Evolutionary conservation across 1,140 invertebrate genomes (phyloP).

Genomic region (Drosophila equinoxialis): DNA sequence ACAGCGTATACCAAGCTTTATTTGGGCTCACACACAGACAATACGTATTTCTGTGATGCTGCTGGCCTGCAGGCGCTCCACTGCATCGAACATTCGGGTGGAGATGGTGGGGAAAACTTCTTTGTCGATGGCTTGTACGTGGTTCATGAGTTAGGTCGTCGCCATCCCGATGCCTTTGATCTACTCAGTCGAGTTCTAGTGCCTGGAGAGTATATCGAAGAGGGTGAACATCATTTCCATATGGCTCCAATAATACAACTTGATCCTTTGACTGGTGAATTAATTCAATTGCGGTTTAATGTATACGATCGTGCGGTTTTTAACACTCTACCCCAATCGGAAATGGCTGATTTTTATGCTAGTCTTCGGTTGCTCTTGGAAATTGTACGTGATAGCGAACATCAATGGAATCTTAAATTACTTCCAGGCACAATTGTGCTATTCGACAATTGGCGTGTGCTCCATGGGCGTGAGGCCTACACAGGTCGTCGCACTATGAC

Average conservation of each 20-base stretch:
- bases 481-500: slow-evolving; percentile 85
- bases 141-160: slow-evolving; percentile 84
- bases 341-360: slow-evolving; percentile 86
- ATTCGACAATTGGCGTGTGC: slow-evolving; percentile 90
- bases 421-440: slow-evolving; percentile 87
- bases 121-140: slow-evolving; percentile 88
- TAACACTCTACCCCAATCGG: slow-evolving; percentile 83
- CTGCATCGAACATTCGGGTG: slow-evolving; percentile 85
- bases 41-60: slow-evolving; percentile 89
- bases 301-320: slow-evolving; percentile 87
- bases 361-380: slow-evolving; percentile 85
- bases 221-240: slow-evolving; percentile 84
- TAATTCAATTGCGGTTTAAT: slow-evolving; percentile 87
- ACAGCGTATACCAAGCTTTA: slow-evolving; percentile 87
- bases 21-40: slow-evolving; percentile 86
- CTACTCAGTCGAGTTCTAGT: slow-evolving; percentile 85
- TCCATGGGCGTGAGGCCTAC: slow-evolving; percentile 88
- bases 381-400: slow-evolving; percentile 84
- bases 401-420: slow-evolving; percentile 86
- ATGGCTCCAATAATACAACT: slow-evolving; percentile 84
- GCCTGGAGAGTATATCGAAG: slow-evolving; percentile 87
- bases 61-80: slow-evolving; percentile 89
- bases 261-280: slow-evolving; percentile 83
- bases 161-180: slow-evolving; percentile 85
- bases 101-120: slow-evolving; percentile 87